Evolutionary conservation across 1,140 invertebrate species (phyloP).

Genomic region (Portunus trituberculatus): DNA sequence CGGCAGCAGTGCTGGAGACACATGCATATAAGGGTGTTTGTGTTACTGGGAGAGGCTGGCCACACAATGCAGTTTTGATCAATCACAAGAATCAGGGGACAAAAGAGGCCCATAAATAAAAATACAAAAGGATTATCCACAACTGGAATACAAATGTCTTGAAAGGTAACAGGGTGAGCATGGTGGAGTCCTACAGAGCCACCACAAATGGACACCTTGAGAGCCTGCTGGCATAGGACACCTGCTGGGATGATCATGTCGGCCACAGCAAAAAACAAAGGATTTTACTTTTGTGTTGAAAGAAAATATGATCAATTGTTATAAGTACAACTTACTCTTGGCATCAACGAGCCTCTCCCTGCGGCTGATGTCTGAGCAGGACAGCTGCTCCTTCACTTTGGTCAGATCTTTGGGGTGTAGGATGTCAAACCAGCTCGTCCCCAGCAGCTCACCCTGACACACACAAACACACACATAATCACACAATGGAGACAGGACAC

Average conservation of each 20-base stretch:
- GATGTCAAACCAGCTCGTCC: conserved; percentile 97
- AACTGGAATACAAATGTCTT: too few relatives aligned
- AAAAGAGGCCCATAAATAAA: too few relatives aligned
- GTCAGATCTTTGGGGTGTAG: conserved; percentile 96
- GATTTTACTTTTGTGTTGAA: too few relatives aligned
- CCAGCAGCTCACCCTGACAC: conserved; percentile 90
- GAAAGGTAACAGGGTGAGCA: too few relatives aligned
- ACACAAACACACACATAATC: conserved; percentile 60
- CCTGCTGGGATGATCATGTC: too few relatives aligned
- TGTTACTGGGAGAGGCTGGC: neutral
- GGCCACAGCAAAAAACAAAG: too few relatives aligned
- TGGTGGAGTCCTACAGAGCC: too few relatives aligned
- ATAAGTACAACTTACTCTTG: conserved; percentile 88
- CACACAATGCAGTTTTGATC: neutral
- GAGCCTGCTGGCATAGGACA: too few relatives aligned
- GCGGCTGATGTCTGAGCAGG: conserved; percentile 91
- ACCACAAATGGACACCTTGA: too few relatives aligned
- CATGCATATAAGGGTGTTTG: conserved; percentile 30
- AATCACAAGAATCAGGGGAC: too few relatives aligned
- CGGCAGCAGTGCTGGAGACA: conserved; percentile 90
- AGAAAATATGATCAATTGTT: too few relatives aligned
- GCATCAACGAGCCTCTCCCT: conserved; percentile 94
- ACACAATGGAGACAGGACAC: neutral
- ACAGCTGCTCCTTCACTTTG: conserved; percentile 97
- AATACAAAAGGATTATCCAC: too few relatives aligned